Evolutionary conservation across 2,113 vertebrate genomes (phyloP).

Genomic region (Rhizomys pruinosus): DNA sequence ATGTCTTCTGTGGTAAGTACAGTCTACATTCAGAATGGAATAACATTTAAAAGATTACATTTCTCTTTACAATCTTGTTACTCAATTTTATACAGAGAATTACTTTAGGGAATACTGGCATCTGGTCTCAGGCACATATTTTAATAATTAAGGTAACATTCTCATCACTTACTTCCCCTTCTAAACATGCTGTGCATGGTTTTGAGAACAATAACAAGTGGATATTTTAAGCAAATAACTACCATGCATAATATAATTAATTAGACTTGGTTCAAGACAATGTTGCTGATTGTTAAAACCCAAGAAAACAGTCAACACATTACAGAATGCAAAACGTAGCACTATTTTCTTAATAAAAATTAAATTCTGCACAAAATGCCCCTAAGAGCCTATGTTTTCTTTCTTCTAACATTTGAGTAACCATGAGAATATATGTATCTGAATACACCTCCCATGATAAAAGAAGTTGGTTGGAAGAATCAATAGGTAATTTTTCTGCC

Average conservation of each 20-base stretch:
- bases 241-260: neutral
- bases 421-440: neutral
- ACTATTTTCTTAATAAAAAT: neutral
- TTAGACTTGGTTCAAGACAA: neutral
- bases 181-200: neutral
- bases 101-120: neutral
- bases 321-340: neutral
- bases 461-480: constrained; percentile 40
- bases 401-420: neutral
- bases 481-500: constrained; percentile 54
- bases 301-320: neutral
- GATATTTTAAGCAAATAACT: constrained; percentile 10
- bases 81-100: neutral
- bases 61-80: constrained; percentile 42
- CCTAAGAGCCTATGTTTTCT: neutral
- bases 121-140: neutral
- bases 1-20: neutral
- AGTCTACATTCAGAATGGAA: constrained; percentile 39
- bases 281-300: neutral
- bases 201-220: constrained; percentile 27
- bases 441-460: neutral
- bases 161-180: neutral
- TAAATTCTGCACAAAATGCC: neutral
- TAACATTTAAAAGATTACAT: neutral
- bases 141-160: constrained; percentile 59